Evolutionary conservation across 2,888 invertebrate species (phyloP), one percentile per base, ranked within the genome.

Genomic region (Gandaritis pyraliata): DNA sequence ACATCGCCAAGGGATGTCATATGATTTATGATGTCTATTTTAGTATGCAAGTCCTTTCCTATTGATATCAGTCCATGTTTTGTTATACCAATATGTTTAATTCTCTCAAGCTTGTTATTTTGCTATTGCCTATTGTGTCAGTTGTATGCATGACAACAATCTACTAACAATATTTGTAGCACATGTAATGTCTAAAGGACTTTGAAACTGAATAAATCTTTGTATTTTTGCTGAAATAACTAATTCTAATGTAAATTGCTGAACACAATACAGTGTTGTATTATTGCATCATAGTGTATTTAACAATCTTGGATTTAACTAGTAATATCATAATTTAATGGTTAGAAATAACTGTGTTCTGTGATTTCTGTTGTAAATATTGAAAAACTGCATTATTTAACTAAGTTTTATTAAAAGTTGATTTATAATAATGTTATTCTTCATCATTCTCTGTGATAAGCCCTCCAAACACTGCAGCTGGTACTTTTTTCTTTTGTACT

Each of bases 401-500:
- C 75, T 79, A 82, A 85, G 80, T 77, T 79, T 78, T 77, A 83
- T 80, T 81, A 85, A 80, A 80, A 78, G 76, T 77, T 82, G 79
- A 77, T 83, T 81, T 82, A 82, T 79, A 81, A 77, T 70, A 55
- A 60, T 45, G 48, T 47, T 55, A 65, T 55, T 61, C 66, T 74
- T 71, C 78, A 60, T 81, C 76, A 65, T 71, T 73, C 50, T 82
- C 82, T 54, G 89, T 72, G 10, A 92, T 82, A 68, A 98, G 92
- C 70, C 96, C 94, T 64, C 98, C 98, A 93, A 98, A 99, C 2
- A 99, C 98, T 88, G 98, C 96, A 47, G 95, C 94, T 38, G 99
- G 99, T 69, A 99, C 94, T 30, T 93, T 93, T 87, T 97, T 96
- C 81, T 97, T 96, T 80, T 97, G 96, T 57, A 98, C 94, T 36